Conservation (phyloP, 2,888 invertebrate genomes). For the Trichopria drosophilae region DNA sequence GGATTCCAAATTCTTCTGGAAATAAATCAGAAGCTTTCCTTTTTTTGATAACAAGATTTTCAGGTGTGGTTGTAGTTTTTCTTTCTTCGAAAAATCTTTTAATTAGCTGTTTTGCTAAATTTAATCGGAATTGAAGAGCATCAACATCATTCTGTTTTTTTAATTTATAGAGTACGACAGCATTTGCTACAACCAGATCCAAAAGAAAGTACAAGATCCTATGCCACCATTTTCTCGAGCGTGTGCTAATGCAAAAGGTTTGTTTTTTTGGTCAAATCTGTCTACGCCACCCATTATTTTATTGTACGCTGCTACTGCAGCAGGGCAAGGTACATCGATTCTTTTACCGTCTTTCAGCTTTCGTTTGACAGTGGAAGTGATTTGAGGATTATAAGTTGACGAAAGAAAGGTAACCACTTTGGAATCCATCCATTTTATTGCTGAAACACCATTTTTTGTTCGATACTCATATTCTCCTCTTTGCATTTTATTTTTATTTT, state of each 20-base stretch:
- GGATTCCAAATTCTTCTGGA: too few species aligned
- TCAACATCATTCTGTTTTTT: constrained; percentile 5
- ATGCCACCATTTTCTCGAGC: constrained; percentile 26
- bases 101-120: constrained; percentile 10
- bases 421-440: constrained; percentile 28
- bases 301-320: constrained; percentile 20
- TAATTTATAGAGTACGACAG: constrained; percentile 17
- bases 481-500: constrained; percentile 17
- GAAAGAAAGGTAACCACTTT: constrained; percentile 20
- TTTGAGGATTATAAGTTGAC: constrained; percentile 23
- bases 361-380: constrained; percentile 9
- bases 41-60: constrained; percentile 6
- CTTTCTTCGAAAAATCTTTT: too few species aligned
- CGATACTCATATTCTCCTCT: constrained; percentile 19
- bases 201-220: constrained; percentile 21
- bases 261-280: constrained; percentile 14
- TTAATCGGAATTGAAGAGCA: constrained; percentile 7
- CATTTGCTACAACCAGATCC: constrained; percentile 17
- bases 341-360: constrained; percentile 19
- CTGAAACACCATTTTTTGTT: constrained; percentile 17
- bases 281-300: constrained; percentile 23
- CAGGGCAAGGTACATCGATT: constrained; percentile 15
- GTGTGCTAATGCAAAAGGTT: constrained; percentile 3
- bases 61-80: neutral
- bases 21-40: too few species aligned